Evolutionary conservation across 1,140 invertebrate species (phyloP).

Genomic region (Heterodera schachtii): DNA sequence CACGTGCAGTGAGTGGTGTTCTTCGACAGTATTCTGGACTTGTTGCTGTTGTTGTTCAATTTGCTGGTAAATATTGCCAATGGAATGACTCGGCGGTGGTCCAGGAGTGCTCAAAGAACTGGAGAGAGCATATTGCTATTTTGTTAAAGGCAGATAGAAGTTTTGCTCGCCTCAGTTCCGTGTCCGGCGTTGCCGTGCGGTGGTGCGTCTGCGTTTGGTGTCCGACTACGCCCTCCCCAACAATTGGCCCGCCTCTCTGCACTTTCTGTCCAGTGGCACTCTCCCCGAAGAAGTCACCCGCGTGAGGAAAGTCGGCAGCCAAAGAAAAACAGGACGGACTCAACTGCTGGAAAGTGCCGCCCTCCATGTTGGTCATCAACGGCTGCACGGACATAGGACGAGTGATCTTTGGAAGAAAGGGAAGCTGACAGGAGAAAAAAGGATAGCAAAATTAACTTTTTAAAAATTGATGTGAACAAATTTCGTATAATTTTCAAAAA

Average conservation of each 20-base stretch:
- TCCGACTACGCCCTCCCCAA: not conserved
- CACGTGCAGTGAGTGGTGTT: conserved; percentile 10
- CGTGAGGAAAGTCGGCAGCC: not conserved
- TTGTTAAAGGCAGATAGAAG: not conserved
- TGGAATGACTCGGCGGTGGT: conserved; percentile 16
- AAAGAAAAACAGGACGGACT: conserved; percentile 25
- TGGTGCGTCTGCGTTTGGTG: conserved; percentile 8
- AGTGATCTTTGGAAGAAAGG: conserved; percentile 1
- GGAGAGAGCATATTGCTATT: not conserved
- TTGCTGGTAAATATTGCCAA: conserved; percentile 18
- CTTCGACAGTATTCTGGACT: not conserved
- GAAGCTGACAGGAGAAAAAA: not conserved
- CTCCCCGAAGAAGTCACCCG: not conserved
- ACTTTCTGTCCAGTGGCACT: not conserved
- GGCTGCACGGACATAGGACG: conserved; percentile 28
- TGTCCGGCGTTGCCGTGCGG: conserved; percentile 23
- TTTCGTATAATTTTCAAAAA: no score
- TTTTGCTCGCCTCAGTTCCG: conserved; percentile 8
- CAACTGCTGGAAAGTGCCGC: conserved; percentile 6
- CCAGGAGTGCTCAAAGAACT: conserved; percentile 31
- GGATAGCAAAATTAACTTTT: not conserved
- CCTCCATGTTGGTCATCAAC: conserved; percentile 17
- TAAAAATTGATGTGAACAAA: no score
- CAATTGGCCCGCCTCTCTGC: not conserved
- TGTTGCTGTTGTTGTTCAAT: conserved; percentile 14